Conservation (phyloP, 2,113 vertebrate species). For the Pipa parva region DNA sequence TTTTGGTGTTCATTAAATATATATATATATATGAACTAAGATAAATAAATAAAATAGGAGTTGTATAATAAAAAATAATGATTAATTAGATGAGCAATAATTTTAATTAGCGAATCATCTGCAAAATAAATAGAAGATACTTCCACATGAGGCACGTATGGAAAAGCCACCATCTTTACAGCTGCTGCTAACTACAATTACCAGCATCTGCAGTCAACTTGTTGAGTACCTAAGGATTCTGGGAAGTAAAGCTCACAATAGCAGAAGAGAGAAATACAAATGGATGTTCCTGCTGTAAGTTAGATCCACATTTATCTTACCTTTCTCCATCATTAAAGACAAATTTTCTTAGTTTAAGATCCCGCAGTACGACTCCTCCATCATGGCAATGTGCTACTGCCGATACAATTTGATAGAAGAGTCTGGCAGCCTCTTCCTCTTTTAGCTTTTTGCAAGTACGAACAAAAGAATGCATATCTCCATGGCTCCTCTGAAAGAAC, state of each 20-base stretch:
- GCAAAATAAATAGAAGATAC: too few species aligned
- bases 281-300: not conserved
- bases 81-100: not conserved
- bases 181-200: too few species aligned
- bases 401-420: conserved; percentile 95
- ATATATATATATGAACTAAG: too few species aligned
- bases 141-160: too few species aligned
- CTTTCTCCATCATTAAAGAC: conserved; percentile 96
- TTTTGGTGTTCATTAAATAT: too few species aligned
- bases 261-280: too few species aligned
- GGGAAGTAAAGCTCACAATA: too few species aligned
- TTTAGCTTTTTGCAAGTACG: conserved; percentile 96
- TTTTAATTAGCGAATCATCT: not conserved
- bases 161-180: too few species aligned
- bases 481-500: conserved; percentile 94
- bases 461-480: conserved; percentile 98
- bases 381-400: conserved; percentile 97
- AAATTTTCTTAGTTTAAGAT: conserved; percentile 97
- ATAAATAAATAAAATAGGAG: too few species aligned
- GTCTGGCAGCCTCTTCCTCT: conserved; percentile 92
- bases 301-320: conserved; percentile 59
- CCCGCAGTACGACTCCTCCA: conserved; percentile 91
- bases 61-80: too few species aligned
- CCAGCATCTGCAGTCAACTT: too few species aligned
- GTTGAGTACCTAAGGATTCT: too few species aligned